phyloP scores from a whole-genome alignment of 2,113 vertebrate species.

The Poecile atricapillus region DNA sequence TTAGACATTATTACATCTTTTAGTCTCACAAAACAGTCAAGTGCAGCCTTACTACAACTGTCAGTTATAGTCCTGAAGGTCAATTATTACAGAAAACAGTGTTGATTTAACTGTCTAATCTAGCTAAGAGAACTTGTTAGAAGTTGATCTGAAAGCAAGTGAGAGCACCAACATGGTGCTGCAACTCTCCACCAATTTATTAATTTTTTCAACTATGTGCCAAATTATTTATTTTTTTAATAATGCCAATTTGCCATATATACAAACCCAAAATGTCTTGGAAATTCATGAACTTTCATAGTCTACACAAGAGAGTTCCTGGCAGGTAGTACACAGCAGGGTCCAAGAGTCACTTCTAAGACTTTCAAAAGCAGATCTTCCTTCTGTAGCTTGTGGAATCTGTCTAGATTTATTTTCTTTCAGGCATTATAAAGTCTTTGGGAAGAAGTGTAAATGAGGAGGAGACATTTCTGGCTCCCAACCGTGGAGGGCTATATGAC shows the following conservation, averaged over 20 bases:
- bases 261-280: not conserved
- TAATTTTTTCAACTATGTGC: not conserved
- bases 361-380: not conserved
- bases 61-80: not conserved
- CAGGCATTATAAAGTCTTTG: not conserved
- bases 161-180: not conserved
- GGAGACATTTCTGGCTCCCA: not conserved
- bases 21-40: not conserved
- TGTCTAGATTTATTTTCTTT: not conserved
- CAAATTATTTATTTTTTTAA: not conserved
- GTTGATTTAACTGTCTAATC: not conserved
- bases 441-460: not conserved
- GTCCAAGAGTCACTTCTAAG: not conserved
- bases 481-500: not conserved
- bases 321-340: not conserved
- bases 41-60: not conserved
- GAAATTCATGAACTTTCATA: not conserved
- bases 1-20: not conserved
- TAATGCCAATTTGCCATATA: not conserved
- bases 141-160: not conserved
- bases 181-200: not conserved
- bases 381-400: not conserved
- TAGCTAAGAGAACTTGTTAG: not conserved
- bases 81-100: not conserved
- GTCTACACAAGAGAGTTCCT: not conserved